A percentile compares a stretch with the other conserved stretches of the same genome.
Evolutionary conservation across 2,888 invertebrate species (phyloP).

Genomic region (Mechanitis messenoides): DNA sequence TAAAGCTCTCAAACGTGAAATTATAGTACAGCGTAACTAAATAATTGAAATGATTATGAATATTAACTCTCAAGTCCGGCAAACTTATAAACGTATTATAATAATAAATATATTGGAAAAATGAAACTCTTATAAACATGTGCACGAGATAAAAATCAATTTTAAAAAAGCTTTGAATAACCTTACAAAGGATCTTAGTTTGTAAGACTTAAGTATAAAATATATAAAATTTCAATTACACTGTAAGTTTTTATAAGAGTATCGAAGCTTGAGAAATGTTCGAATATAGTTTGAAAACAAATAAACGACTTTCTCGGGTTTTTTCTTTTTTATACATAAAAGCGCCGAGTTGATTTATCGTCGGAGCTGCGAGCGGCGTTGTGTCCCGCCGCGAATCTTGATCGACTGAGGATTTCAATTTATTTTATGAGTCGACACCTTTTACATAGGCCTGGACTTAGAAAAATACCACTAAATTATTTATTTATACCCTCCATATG

Average conservation of each 20-base stretch:
- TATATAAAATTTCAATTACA: slow-evolving; percentile 64
- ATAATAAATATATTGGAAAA: no score
- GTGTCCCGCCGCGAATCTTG: slow-evolving; percentile 61
- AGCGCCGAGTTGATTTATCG: slow-evolving; percentile 72
- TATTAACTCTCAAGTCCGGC: no score
- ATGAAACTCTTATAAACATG: no score
- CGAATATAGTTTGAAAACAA: slow-evolving; percentile 72
- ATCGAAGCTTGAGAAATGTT: slow-evolving; percentile 52
- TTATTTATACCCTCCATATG: neutral
- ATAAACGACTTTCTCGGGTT: slow-evolving; percentile 65
- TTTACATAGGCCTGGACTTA: slow-evolving; percentile 36
- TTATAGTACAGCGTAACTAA: neutral
- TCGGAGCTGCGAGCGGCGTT: slow-evolving; percentile 50
- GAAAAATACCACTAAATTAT: slow-evolving; percentile 13
- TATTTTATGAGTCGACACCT: slow-evolving; percentile 70
- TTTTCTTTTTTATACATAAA: slow-evolving; percentile 62
- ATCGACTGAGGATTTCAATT: slow-evolving; percentile 71
- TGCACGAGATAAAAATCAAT: no score
- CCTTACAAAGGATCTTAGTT: no score
- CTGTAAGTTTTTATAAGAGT: slow-evolving; percentile 59
- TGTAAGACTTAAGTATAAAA: no score
- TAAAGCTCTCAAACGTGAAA: neutral
- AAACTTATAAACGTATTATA: no score
- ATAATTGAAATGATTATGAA: neutral
- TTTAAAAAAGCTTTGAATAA: no score